phyloP scores from a whole-genome alignment of 2,113 vertebrate genomes.

The Coregonus clupeaformis region DNA sequence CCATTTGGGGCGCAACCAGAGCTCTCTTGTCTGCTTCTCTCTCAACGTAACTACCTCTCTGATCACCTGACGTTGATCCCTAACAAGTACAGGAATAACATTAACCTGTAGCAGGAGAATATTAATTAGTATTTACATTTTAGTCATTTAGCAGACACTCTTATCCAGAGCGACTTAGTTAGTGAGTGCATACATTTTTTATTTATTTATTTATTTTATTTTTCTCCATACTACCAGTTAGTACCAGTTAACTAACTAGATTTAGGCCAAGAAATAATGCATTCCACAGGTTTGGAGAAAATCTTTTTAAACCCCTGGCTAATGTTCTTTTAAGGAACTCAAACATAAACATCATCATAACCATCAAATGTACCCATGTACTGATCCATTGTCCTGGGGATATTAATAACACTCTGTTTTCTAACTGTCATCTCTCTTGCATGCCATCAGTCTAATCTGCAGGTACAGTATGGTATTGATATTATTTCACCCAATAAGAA shows the following conservation, averaged over 20 bases:
- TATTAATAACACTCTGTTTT: conserved; percentile 47
- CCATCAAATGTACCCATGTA: conserved; percentile 46
- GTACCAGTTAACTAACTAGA: too few species aligned
- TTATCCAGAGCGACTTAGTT: too few species aligned
- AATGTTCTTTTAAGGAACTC: too few species aligned
- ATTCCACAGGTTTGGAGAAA: conserved; percentile 18
- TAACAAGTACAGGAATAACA: background rate
- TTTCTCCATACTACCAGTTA: too few species aligned
- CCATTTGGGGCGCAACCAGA: too few species aligned
- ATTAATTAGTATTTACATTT: too few species aligned
- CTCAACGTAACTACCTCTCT: background rate
- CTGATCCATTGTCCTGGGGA: conserved; percentile 33
- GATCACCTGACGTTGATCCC: background rate
- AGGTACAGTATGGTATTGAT: conserved; percentile 75
- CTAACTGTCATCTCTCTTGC: conserved; percentile 72
- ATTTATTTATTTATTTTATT: too few species aligned
- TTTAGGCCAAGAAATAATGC: too few species aligned
- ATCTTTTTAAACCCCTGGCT: conserved; percentile 38
- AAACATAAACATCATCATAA: conserved; percentile 14
- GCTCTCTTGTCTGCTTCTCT: background rate
- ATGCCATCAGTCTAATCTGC: conserved; percentile 82
- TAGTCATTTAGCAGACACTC: too few species aligned
- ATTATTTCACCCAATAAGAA: conserved; percentile 39
- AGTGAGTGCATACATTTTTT: too few species aligned
- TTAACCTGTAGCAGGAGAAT: background rate